Percentiles rank a stretch among this genome's conserved stretches.
Evolutionary conservation across 2,113 vertebrate genomes (phyloP).

Genomic region (Cephalopholis sonnerati): DNA sequence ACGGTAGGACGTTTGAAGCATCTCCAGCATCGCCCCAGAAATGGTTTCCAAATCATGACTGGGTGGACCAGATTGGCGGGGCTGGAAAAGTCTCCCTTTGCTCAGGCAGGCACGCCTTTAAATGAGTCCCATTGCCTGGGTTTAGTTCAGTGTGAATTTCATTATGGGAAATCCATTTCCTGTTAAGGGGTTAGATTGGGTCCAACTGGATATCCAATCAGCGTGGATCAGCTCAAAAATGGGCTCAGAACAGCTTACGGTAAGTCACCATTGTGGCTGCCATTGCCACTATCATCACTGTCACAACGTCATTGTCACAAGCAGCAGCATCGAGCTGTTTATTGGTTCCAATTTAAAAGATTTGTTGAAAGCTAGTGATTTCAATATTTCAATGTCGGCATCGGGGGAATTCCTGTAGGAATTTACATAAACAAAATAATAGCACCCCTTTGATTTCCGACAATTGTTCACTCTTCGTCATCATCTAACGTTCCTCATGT

Average conservation of each 20-base stretch:
- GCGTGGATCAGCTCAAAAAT: slow-evolving; percentile 53
- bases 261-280: slow-evolving; percentile 25
- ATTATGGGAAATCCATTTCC: slow-evolving; percentile 73
- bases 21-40: slow-evolving; percentile 31
- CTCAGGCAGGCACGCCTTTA: slow-evolving; percentile 31
- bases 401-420: not conserved
- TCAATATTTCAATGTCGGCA: not conserved
- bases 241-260: slow-evolving; percentile 25
- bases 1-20: slow-evolving; percentile 41
- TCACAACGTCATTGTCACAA: not conserved
- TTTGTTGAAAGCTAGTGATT: not conserved
- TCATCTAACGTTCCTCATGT: not conserved
- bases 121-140: slow-evolving; percentile 36
- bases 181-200: slow-evolving; percentile 58
- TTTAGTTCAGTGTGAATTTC: slow-evolving; percentile 61
- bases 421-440: not conserved
- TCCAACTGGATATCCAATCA: slow-evolving; percentile 55
- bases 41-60: slow-evolving; percentile 23
- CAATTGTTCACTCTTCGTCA: not conserved
- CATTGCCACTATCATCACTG: slow-evolving; percentile 18
- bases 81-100: slow-evolving; percentile 14
- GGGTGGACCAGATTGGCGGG: slow-evolving; percentile 21
- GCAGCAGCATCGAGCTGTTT: not conserved
- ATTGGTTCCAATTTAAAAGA: slow-evolving; percentile 18
- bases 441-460: not conserved